Base-by-base conservation (phyloP, 2,113 vertebrate species). In the Taxidea taxus region DNA sequence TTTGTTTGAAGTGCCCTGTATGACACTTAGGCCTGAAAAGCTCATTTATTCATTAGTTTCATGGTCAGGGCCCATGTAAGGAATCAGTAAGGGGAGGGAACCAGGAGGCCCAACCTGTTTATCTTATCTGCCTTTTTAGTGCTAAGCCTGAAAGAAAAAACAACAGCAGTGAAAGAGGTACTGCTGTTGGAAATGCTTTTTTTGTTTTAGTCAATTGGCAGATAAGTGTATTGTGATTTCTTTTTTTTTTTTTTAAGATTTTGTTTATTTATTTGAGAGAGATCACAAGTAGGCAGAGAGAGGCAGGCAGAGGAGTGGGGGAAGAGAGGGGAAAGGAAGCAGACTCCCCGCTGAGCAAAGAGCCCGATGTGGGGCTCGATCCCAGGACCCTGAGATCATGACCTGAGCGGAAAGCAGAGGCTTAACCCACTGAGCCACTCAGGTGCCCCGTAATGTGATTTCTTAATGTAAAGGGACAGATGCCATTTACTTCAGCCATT, bases 391-490 rank as follows among this genome's bases (percentile, higher is more conserved):
- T 54, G 51, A 18, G 51, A 54, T 54, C 51, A 54, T 18, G 16
- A 54, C 51, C 51, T 54, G 16, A 54, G 51, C 16, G 1, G 0
- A 18, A 54, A 54, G 16, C 51, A 6, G 51, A 54, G 51, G 51
- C 51, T 54, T 54, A 54, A 54, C 51, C 16, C 16, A 54, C 16
- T 54, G 16, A 18, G 51, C 51, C 51, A 54, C 16, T 16, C 51
- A 54, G 51, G 51, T 16, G 16, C 51, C 51, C 16, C 51, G 11
- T 66, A 66, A 66, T 42, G 60, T 51, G 93, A 84, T 70, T 92
- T 72, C 83, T 85, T 90, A 95, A 91, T 49, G 37, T n/a, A 64
- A 95, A 93, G 27, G 58, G 84, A 75, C 80, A 92, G 74, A 87
- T 20, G n/a, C 56, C 68, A 23, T 23, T 93, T 77, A 88, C 66